Evolutionary conservation across 2,113 vertebrate species (phyloP).

Genomic region (Sprattus sprattus): DNA sequence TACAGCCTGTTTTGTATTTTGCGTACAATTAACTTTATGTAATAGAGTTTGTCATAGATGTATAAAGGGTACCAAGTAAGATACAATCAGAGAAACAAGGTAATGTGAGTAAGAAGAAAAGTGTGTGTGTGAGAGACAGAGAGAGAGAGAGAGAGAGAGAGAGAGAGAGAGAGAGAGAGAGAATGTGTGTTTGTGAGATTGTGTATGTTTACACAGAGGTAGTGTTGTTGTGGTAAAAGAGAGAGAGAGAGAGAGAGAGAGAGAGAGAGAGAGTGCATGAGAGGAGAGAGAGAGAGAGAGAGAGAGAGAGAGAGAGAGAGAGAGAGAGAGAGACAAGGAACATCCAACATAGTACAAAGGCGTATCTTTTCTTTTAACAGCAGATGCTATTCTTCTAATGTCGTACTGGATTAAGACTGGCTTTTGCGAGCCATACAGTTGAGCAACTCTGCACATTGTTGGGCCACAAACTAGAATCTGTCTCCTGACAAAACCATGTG

Average conservation of each 20-base stretch:
- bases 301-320: too few species aligned
- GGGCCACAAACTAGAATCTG: background rate
- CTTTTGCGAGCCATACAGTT: background rate
- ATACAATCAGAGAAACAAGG: background rate
- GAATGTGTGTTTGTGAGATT: background rate
- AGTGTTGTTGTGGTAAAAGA: too few species aligned
- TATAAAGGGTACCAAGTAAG: too few species aligned
- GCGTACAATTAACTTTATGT: background rate
- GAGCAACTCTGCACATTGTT: background rate
- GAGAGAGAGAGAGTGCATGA: too few species aligned
- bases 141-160: background rate
- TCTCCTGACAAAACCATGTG: background rate
- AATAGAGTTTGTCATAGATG: too few species aligned
- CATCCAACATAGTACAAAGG: background rate
- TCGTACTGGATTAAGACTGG: background rate
- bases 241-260: too few species aligned
- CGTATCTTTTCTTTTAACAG: background rate
- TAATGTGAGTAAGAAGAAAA: background rate
- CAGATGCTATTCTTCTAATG: background rate
- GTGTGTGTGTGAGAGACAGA: too few species aligned
- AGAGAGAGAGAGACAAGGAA: too few species aligned
- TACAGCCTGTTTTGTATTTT: background rate
- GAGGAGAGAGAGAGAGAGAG: too few species aligned
- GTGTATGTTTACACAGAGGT: background rate
- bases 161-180: background rate